Base-by-base conservation (phyloP, 2,888 invertebrate species). In the Pyrgus malvae region DNA sequence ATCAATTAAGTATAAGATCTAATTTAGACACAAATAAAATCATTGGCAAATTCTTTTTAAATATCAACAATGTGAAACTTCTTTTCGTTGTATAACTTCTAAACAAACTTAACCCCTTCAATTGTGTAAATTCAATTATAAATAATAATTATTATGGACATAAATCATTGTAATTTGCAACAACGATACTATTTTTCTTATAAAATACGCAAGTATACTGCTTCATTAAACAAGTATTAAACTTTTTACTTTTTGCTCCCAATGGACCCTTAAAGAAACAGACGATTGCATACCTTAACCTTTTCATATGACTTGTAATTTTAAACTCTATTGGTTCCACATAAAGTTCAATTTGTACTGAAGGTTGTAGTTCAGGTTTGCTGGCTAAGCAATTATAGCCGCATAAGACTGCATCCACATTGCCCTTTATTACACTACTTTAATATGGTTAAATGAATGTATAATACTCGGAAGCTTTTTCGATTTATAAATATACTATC, bases 171-270 rank as follows among this genome's bases (percentile, higher is more conserved):
- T 16, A 35, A 7, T 12, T 8, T 12, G 31, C 9, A 31, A 21
- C 45, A 45, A 21, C 4, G 27, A 8, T 45, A 14, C 16, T 25
- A 46, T 46, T 19, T 33, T 41, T 33, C 21, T 33, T 29, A 49
- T 35, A 37, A 51, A 44, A 37, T 23, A 51, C 27, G 35, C 35
- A 37, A 51, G 42, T 27, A 44, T 27, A 14, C 25, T 23, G 42
- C 37, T 37, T 51, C 51, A 44, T 44, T 51, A 37, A 35, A 51
- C 44, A 37, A 29, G 42, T 21, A 42, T 44, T 51, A 44, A n/a
- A 42, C 50, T 42, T 44, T 51, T 37, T n/a, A 44, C 37, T 51
- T 51, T 51, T 37, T 51, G 51, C 19, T 27, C 19, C 37, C 37
- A 14, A 17, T 27, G 14, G 25, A 44, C 51, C 37, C 44, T 33